Base-by-base conservation (phyloP, 2,113 vertebrate species). In the Carassius auratus region DNA sequence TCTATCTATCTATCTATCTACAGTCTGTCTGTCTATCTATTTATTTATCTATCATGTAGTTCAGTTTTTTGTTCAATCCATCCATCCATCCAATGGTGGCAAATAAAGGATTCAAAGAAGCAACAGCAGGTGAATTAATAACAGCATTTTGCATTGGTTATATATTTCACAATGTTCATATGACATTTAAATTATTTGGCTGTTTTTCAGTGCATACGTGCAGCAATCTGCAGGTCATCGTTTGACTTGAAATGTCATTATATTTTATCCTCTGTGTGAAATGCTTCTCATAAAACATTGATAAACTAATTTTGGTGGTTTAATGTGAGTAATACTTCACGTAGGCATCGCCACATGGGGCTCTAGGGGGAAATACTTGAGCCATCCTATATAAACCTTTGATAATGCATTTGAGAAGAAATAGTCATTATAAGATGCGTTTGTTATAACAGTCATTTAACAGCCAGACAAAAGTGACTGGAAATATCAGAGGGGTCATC, bases 271-370 rank as follows among this genome's bases (percentile, higher is more conserved):
- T 48, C 13, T 6, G 38, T 19, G 23, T 81, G 8, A 66, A 66
- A 80, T 15, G 8, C 38, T 50, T 17, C 57, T 66, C 61, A 81
- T 81, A 10, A 66, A 66, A 80, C 59, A 45, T 76, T 55, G 1
- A 80, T 48, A 62, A 62, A 64, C 36, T 26, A 12, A 80, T 80
- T 30, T 42, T 64, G 36, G 13, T 10, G 21, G 13, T n/a, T 26
- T 80, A 80, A 45, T 48, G 38, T 15, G 38, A 26, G 59, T 45
- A 62, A 23, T 45, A 15, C 21, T 30, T 55, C 14, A 76, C 8
- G 19, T 76, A 50, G 26, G 73, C 26, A 23, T 33, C 23, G 1
- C 26, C 75, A 76, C 48, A 21, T 55, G 71, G n/a, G 38, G 30
- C 21, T 57, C 26, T 57, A 23, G 4, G 5, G 10, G 21, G 3